Percentiles rank a stretch among this genome's conserved stretches.
Conservation (phyloP, 92 coral and sea anemone genomes). For the Porites divaricata region DNA sequence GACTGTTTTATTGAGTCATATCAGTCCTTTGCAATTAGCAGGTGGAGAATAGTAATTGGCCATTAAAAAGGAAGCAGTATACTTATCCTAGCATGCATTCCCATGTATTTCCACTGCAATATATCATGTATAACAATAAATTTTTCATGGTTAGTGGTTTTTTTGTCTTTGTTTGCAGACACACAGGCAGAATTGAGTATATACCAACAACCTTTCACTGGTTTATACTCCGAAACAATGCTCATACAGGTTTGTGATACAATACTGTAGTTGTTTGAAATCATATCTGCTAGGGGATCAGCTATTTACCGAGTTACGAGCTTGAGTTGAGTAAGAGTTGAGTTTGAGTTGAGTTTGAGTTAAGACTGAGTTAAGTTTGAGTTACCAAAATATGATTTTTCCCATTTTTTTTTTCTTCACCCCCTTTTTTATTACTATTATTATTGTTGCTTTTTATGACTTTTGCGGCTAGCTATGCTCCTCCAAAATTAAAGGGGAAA, state of each 20-base stretch:
- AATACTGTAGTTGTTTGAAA: background rate
- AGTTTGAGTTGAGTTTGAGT: too few relatives aligned
- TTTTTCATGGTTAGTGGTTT: slow-evolving; percentile 21
- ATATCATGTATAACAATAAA: slow-evolving; percentile 25
- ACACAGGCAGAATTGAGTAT: slow-evolving; percentile 45
- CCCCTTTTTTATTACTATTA: too few relatives aligned
- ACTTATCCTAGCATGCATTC: slow-evolving; percentile 8
- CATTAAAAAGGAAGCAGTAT: slow-evolving; percentile 16
- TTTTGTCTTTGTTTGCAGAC: slow-evolving; percentile 15
- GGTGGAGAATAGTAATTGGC: slow-evolving; percentile 18
- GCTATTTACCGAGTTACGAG: too few relatives aligned
- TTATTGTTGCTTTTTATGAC: too few relatives aligned
- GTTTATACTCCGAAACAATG: slow-evolving; percentile 37
- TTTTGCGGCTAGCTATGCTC: too few relatives aligned
- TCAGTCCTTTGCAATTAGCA: slow-evolving; percentile 9
- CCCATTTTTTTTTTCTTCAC: too few relatives aligned
- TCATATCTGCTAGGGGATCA: too few relatives aligned
- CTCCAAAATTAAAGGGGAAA: too few relatives aligned
- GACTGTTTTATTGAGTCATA: slow-evolving; percentile 15
- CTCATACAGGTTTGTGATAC: slow-evolving; percentile 32
- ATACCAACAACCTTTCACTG: slow-evolving; percentile 37
- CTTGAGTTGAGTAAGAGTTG: too few relatives aligned
- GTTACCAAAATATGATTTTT: too few relatives aligned
- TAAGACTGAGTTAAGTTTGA: too few relatives aligned
- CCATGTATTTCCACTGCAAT: slow-evolving; percentile 19